Evolutionary conservation across 2,888 invertebrate genomes (phyloP).

Genomic region (Drosophila suboccidentalis): DNA sequence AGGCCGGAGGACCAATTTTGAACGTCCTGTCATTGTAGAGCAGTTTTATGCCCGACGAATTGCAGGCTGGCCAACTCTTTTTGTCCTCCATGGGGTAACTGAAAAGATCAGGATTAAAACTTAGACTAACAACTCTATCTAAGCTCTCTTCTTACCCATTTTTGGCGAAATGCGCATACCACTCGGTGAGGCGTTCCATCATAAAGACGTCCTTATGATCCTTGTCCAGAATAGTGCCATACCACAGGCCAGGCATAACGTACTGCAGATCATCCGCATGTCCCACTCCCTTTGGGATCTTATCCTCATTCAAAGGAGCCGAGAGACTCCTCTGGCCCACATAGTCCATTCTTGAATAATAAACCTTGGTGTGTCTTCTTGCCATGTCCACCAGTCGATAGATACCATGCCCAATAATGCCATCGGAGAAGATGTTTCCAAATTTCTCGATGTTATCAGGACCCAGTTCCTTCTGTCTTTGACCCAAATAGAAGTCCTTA

Average conservation of each 20-base stretch:
- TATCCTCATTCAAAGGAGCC: constrained; percentile 83
- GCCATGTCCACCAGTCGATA: constrained; percentile 88
- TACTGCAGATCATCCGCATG: constrained; percentile 82
- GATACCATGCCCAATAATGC: constrained; percentile 87
- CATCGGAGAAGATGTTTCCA: constrained; percentile 87
- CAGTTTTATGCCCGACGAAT: constrained; percentile 15
- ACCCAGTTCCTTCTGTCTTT: not conserved
- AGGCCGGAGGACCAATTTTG: constrained; percentile 49
- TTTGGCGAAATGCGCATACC: constrained; percentile 84
- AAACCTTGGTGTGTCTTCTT: constrained; percentile 86
- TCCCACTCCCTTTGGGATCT: constrained; percentile 77
- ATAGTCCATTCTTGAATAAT: constrained; percentile 88
- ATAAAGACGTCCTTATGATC: constrained; percentile 84
- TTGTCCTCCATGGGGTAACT: constrained; percentile 28
- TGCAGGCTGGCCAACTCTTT: constrained; percentile 64
- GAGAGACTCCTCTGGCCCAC: constrained; percentile 87
- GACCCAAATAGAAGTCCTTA: constrained; percentile 61
- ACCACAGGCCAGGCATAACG: constrained; percentile 66
- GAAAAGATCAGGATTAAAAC: not conserved
- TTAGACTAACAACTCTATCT: too few species aligned
- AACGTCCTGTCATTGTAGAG: constrained; percentile 63
- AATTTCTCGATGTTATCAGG: constrained; percentile 56
- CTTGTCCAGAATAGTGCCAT: constrained; percentile 71
- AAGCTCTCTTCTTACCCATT: constrained; percentile 66
- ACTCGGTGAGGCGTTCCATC: constrained; percentile 84